Evolutionary conservation across 2,888 invertebrate species (phyloP).

Genomic region (Ichneumoninae sp.): DNA sequence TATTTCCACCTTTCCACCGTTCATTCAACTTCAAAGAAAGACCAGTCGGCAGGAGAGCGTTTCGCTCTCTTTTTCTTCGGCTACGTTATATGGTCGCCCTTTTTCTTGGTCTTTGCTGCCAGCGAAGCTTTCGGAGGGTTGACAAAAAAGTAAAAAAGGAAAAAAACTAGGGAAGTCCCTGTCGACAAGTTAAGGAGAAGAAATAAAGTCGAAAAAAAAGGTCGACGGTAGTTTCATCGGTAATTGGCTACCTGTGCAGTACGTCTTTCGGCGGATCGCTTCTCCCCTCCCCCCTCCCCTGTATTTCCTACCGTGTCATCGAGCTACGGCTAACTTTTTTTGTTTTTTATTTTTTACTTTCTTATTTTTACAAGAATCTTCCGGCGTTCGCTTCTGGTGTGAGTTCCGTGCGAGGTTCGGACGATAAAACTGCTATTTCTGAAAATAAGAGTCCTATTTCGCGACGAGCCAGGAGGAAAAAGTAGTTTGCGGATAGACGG

Average conservation of each 20-base stretch:
- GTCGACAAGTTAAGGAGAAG: conserved; percentile 33
- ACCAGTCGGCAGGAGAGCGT: conserved; percentile 65
- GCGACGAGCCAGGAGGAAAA: conserved; percentile 25
- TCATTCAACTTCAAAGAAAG: conserved; percentile 70
- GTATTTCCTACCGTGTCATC: neutral
- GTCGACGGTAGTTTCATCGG: conserved; percentile 21
- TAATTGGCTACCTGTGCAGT: conserved; percentile 36
- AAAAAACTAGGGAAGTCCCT: neutral
- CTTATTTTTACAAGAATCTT: neutral
- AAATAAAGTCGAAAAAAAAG: conserved; percentile 21
- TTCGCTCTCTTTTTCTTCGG: conserved; percentile 40
- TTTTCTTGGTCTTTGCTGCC: conserved; percentile 7
- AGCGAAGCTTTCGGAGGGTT: neutral
- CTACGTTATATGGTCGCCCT: conserved; percentile 6
- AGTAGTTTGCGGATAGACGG: conserved; percentile 24
- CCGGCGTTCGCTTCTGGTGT: neutral
- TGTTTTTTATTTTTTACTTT: neutral
- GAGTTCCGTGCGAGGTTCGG: neutral
- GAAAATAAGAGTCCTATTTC: conserved; percentile 13
- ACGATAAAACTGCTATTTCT: conserved; percentile 11
- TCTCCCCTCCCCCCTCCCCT: neutral
- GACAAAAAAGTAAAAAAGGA: neutral
- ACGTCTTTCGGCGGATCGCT: conserved; percentile 11
- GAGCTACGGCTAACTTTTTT: neutral
- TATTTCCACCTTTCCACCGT: conserved; percentile 77